phyloP scores from a whole-genome alignment of 1,140 invertebrate species.

The Chironomus tepperi region DNA sequence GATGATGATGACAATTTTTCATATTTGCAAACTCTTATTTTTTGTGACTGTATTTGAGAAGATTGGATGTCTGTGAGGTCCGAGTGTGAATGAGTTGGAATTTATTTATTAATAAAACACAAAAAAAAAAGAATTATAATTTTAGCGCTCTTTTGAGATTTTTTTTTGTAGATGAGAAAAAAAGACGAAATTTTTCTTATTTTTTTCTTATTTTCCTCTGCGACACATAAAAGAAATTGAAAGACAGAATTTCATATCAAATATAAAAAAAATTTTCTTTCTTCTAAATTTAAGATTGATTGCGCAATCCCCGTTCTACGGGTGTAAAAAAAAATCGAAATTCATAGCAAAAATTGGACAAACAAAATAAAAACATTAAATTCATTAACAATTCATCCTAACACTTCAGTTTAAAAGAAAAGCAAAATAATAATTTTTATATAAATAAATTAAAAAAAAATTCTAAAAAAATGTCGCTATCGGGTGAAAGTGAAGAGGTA shows the following conservation, averaged over 20 bases:
- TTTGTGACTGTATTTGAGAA: no score
- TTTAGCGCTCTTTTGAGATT: constrained; percentile 1
- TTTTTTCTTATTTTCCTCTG: neutral
- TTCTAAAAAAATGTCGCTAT: constrained; percentile 12
- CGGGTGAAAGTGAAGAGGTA: constrained; percentile 9
- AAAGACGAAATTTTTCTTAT: neutral
- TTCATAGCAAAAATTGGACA: neutral
- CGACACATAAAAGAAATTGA: no score
- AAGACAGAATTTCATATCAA: neutral
- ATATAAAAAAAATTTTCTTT: neutral
- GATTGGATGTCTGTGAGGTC: no score
- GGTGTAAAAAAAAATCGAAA: constrained; percentile 2
- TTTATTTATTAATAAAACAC: constrained; percentile 10
- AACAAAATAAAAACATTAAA: neutral
- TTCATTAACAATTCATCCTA: neutral
- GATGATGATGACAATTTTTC: no score
- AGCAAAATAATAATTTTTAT: neutral
- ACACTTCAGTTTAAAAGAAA: neutral
- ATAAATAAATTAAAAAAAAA: neutral
- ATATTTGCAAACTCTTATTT: no score
- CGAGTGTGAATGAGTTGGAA: constrained; percentile 3
- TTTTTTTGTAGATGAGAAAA: neutral
- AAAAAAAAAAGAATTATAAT: neutral
- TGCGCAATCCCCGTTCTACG: constrained; percentile 7
- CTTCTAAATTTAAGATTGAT: constrained; percentile 9